A percentile compares a stretch with the other conserved stretches of the same genome.
Conservation (phyloP, 2,113 vertebrate species). For the Nothobranchius furzeri region DNA sequence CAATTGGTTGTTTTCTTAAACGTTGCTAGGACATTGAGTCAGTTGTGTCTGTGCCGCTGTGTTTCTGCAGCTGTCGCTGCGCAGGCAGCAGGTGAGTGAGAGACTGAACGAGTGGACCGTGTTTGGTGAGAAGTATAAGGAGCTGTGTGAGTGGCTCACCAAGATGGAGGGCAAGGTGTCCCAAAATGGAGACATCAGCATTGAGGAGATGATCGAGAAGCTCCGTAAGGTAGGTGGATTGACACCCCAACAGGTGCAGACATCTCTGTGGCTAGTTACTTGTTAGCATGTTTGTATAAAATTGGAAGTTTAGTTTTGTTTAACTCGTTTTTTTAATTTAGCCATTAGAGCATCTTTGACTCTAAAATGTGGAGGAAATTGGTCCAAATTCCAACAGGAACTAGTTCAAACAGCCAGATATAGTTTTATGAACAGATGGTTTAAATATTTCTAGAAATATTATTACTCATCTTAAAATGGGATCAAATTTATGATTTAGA, state of each 20-base stretch:
- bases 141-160: slow-evolving; percentile 95
- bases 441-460: too few species aligned
- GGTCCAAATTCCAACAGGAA: too few species aligned
- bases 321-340: too few species aligned
- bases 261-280: neutral
- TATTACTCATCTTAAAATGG: too few species aligned
- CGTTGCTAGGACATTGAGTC: neutral
- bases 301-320: too few species aligned
- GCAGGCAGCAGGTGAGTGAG: slow-evolving; percentile 88
- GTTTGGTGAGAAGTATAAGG: slow-evolving; percentile 94
- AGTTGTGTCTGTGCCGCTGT: neutral
- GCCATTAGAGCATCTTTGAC: too few species aligned
- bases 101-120: slow-evolving; percentile 93
- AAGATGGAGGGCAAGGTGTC: slow-evolving; percentile 97
- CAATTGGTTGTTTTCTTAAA: neutral
- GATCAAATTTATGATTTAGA: too few species aligned
- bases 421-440: too few species aligned
- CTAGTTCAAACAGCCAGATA: too few species aligned
- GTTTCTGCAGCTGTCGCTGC: slow-evolving; percentile 84
- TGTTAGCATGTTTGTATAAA: too few species aligned
- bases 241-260: too few species aligned
- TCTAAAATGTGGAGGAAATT: too few species aligned
- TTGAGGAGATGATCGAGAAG: slow-evolving; percentile 98
- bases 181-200: slow-evolving; percentile 94
- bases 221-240: slow-evolving; percentile 87